Conservation (phyloP, 2,888 invertebrate genomes). For the Buathra laborator region DNA sequence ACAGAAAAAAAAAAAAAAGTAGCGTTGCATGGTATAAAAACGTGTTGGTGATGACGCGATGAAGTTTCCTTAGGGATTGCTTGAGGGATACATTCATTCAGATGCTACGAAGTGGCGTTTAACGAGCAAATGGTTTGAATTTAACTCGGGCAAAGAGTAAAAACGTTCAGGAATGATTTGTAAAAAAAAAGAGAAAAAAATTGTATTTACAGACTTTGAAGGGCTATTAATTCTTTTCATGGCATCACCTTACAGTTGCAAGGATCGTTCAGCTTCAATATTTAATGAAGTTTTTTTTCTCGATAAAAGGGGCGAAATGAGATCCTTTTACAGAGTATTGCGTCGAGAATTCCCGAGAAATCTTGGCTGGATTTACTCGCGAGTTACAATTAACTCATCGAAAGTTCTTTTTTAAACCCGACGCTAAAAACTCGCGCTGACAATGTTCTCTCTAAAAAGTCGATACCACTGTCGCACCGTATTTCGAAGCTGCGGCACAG, state of each 20-base stretch:
- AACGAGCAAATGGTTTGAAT: neutral
- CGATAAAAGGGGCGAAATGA: neutral
- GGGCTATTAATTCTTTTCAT: neutral
- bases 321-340: neutral
- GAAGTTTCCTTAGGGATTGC: neutral
- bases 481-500: neutral
- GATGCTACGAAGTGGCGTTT: neutral
- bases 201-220: neutral
- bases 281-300: neutral
- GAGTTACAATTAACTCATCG: constrained; percentile 10
- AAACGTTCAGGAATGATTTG: neutral
- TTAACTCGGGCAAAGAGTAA: neutral
- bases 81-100: neutral
- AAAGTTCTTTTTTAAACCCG: constrained; percentile 23
- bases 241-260: neutral
- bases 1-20: no score
- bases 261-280: neutral
- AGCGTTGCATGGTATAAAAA: no score
- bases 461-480: constrained; percentile 27
- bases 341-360: neutral
- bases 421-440: constrained; percentile 1
- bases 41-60: neutral
- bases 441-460: constrained; percentile 20
- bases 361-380: neutral
- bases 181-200: neutral